These are phyloP conservation scores for Ferrisia virgata DNA, from an alignment of 2,888 invertebrate species.

Conservation along the genomic window DNA sequence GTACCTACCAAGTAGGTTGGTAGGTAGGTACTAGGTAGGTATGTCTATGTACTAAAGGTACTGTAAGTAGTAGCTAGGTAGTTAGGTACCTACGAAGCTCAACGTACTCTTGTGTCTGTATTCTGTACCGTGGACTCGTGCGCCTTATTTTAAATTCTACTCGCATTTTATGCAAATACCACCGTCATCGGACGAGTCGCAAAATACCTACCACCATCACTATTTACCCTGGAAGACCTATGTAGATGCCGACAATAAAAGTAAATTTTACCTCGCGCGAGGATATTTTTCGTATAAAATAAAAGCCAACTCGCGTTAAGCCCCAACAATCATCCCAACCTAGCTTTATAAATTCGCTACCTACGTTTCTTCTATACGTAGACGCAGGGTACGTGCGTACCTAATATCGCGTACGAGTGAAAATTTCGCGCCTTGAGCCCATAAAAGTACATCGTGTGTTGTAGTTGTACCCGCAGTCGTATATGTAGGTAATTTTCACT, in stretches of 20 bases:
- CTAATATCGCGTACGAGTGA: background rate
- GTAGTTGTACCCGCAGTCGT: background rate
- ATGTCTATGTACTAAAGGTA: too few relatives aligned
- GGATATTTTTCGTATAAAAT: background rate
- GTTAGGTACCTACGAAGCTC: too few relatives aligned
- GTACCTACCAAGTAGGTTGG: too few relatives aligned
- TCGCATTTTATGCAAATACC: slow-evolving; percentile 7
- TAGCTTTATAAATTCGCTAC: too few relatives aligned
- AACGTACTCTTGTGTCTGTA: too few relatives aligned
- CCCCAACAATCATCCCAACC: too few relatives aligned
- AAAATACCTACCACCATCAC: background rate
- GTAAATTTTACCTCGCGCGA: background rate
- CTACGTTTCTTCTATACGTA: too few relatives aligned
- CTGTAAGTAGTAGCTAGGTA: too few relatives aligned
- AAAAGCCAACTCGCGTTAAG: too few relatives aligned
- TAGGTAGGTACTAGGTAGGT: too few relatives aligned
- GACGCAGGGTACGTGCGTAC: background rate
- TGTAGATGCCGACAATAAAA: background rate
- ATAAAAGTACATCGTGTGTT: background rate
- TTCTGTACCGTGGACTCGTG: background rate
- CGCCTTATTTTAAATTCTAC: background rate
- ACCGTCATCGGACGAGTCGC: background rate
- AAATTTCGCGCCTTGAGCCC: background rate
- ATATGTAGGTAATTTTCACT: background rate
- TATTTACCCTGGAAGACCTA: background rate